Conservation (phyloP, 1,140 invertebrate genomes). For the Dryas iulia region DNA sequence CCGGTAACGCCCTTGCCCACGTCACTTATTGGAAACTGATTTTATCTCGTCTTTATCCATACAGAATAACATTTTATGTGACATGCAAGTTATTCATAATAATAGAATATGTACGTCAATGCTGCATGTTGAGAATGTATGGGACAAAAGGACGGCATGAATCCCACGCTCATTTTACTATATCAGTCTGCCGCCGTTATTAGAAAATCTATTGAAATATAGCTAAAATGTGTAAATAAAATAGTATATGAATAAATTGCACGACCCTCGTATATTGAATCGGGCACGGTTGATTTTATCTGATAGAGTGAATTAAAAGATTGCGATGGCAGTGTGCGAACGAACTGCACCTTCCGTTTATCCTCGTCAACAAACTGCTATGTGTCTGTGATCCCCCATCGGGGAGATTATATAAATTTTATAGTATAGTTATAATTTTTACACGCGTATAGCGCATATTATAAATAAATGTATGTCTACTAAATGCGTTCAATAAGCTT, state of each 20-base stretch:
- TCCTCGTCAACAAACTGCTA: conserved; percentile 14
- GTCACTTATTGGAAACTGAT: conserved; percentile 49
- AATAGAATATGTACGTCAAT: background rate
- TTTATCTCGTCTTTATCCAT: conserved; percentile 37
- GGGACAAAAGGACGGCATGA: background rate
- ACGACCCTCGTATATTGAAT: conserved; percentile 23
- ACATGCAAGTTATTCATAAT: conserved; percentile 27
- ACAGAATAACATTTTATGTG: conserved; percentile 34
- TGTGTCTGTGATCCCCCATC: conserved; percentile 7
- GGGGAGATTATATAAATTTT: background rate
- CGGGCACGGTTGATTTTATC: conserved; percentile 38
- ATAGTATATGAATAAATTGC: conserved; percentile 23
- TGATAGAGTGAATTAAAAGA: conserved; percentile 55
- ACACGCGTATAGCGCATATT: background rate
- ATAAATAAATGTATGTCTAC: background rate
- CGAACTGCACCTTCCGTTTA: conserved; percentile 41
- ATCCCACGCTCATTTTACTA: conserved; percentile 20
- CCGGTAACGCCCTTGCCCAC: conserved; percentile 56
- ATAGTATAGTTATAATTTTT: background rate
- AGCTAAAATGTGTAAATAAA: background rate
- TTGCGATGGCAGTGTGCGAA: conserved; percentile 45
- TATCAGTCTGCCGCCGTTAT: background rate
- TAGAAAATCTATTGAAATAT: background rate
- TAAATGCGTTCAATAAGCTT: background rate
- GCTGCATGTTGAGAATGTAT: background rate